Evolutionary conservation across 2,113 vertebrate species (phyloP).

Genomic region (Machaerirhynchus nigripectus): DNA sequence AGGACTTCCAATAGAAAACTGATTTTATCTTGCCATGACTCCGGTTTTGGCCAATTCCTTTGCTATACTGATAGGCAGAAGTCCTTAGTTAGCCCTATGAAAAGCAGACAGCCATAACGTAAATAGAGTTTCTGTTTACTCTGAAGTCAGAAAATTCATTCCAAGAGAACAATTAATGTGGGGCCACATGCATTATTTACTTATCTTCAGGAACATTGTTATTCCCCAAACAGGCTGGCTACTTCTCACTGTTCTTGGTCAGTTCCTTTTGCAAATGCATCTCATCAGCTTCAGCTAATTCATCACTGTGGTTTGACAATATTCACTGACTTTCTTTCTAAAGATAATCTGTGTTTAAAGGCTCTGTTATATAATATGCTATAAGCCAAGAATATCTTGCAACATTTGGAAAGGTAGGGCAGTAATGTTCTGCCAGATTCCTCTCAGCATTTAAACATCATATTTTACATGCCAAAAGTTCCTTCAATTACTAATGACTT

Average conservation of each 20-base stretch:
- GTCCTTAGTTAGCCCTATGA: neutral
- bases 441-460: slow-evolving; percentile 33
- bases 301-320: slow-evolving; percentile 40
- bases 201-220: neutral
- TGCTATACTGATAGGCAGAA: neutral
- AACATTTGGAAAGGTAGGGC: slow-evolving; percentile 61
- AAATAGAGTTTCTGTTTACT: slow-evolving; percentile 38
- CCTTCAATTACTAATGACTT: slow-evolving; percentile 30
- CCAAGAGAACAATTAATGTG: slow-evolving; percentile 14
- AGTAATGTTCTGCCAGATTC: slow-evolving; percentile 59
- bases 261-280: neutral
- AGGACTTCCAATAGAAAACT: neutral
- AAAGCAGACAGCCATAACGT: neutral
- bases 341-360: slow-evolving; percentile 51
- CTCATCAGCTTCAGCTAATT: slow-evolving; percentile 53
- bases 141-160: slow-evolving; percentile 14
- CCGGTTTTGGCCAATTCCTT: neutral
- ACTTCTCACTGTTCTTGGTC: neutral
- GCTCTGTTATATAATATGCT: slow-evolving; percentile 29
- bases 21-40: neutral
- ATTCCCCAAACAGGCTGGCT: slow-evolving; percentile 1
- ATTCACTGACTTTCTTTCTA: slow-evolving; percentile 19
- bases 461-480: slow-evolving; percentile 44
- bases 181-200: neutral
- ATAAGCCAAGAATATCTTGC: slow-evolving; percentile 61